Conservation (phyloP, 37 sponge, comb jelly and placozoan species). For the Cliona cf. orientalis region DNA sequence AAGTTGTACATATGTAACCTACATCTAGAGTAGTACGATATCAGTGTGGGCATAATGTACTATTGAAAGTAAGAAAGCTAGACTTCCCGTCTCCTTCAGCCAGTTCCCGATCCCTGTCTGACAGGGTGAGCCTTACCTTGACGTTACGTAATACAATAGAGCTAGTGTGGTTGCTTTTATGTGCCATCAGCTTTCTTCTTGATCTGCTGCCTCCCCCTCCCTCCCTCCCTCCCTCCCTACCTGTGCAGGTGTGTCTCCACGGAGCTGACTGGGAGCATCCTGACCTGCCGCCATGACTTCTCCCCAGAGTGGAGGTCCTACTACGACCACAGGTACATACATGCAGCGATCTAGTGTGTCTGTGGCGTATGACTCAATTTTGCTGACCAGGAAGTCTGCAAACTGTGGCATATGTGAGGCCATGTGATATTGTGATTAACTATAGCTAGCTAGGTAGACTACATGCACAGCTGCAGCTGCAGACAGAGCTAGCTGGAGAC, state of each 20-base stretch:
- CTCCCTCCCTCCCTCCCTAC: not conserved
- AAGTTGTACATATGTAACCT: not conserved
- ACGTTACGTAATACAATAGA: no score
- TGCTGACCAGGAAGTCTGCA: not conserved
- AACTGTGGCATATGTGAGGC: no score
- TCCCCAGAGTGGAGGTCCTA: constrained; percentile 83
- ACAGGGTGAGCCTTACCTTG: no score
- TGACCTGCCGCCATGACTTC: constrained; percentile 81
- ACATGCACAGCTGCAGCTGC: no score
- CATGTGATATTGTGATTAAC: no score
- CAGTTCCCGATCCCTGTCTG: no score
- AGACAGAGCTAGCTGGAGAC: no score
- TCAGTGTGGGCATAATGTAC: no score
- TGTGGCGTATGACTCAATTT: not conserved
- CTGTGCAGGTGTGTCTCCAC: constrained; percentile 34
- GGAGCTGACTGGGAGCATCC: constrained; percentile 80
- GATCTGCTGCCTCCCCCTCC: not conserved
- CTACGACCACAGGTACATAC: constrained; percentile 72
- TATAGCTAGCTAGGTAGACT: no score
- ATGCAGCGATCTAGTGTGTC: not conserved
- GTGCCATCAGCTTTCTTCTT: not conserved
- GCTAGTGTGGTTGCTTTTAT: no score
- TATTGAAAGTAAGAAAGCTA: no score
- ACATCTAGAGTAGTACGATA: not conserved
- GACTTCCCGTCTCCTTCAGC: no score